Conservation (phyloP, 2,113 vertebrate species). For the Pachypanchax playfairii region DNA sequence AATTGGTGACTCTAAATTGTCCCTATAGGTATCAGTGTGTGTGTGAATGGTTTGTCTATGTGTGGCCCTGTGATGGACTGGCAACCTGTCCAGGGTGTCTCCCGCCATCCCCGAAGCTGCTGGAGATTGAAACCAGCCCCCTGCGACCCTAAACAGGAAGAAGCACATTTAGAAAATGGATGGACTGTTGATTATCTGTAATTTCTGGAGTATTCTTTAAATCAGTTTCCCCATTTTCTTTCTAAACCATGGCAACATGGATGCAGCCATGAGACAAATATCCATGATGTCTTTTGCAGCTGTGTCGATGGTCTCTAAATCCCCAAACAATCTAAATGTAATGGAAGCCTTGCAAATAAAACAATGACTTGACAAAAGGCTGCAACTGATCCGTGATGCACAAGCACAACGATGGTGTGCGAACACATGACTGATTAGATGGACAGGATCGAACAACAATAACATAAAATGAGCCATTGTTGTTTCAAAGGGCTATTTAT, state of each 20-base stretch:
- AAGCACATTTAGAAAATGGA: too few species aligned
- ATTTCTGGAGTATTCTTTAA: constrained; percentile 14
- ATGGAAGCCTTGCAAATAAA: constrained; percentile 67
- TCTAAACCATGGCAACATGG: constrained; percentile 30
- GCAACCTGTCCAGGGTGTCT: too few species aligned
- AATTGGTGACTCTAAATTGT: too few species aligned
- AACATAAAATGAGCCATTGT: constrained; percentile 14
- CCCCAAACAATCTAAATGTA: constrained; percentile 73
- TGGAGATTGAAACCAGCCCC: too few species aligned
- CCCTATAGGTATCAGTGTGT: too few species aligned
- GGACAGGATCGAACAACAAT: not conserved
- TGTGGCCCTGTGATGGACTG: too few species aligned
- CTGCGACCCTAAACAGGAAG: too few species aligned
- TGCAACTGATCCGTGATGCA: constrained; percentile 61
- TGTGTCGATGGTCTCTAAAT: constrained; percentile 73
- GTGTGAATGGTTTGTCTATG: too few species aligned
- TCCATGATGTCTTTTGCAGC: constrained; percentile 51
- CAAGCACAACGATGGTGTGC: constrained; percentile 30
- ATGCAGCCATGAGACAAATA: constrained; percentile 41
- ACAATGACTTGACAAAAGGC: constrained; percentile 64
- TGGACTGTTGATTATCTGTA: constrained; percentile 34
- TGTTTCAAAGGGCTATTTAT: constrained; percentile 31
- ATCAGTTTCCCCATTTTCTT: constrained; percentile 5
- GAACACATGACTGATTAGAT: constrained; percentile 14
- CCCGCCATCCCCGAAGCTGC: too few species aligned